Base-by-base conservation (phyloP, 2,797 vertebrate species). In the Silurus lanzhouensis region DNA sequence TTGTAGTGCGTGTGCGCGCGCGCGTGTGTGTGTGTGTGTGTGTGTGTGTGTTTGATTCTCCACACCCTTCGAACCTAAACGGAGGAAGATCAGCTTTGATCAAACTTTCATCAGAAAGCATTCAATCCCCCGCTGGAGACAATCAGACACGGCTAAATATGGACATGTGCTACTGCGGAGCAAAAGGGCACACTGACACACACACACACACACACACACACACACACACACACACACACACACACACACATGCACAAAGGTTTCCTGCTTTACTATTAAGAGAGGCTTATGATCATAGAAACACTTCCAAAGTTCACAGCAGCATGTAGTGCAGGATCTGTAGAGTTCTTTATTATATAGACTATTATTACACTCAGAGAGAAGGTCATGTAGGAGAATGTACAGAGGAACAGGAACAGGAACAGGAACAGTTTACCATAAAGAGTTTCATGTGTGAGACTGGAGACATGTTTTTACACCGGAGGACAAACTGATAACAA, bases 11-110 rank as follows among this genome's bases (percentile, higher is more conserved):
- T 38, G 27, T 76, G 61, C n/a, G n/a, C n/a, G n/a, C n/a, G n/a
- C n/a, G n/a, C n/a, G n/a, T n/a, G n/a, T 75, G 72, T 75, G 72
- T 57, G 72, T 76, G 52, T 76, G 74, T 76, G 74, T 76, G 52
- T 77, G 80, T 68, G 80, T 68, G 64, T 68, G 63, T 80, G 27
- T 82, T 13, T 68, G 13, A 22, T 58, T 95, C 96, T 95, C 95
- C 95, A 95, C 10, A 79, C 31, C 75, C 85, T 57, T 77, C 57
- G 13, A 83, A 64, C 83, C 55, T 72, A 75, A 85, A 71, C 22
- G 60, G 78, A 52, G 31, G 83, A 84, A 76, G 19, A 80, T 19
- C 61, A 70, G 87, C 89, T 91, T 91, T 91, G 90, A 91, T 89
- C 87, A 90, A 90, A 91, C 86, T 90, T 91, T 89, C 89, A 91